Evolutionary conservation across 2,888 invertebrate species (phyloP).

Genomic region (Tinea trinotella): DNA sequence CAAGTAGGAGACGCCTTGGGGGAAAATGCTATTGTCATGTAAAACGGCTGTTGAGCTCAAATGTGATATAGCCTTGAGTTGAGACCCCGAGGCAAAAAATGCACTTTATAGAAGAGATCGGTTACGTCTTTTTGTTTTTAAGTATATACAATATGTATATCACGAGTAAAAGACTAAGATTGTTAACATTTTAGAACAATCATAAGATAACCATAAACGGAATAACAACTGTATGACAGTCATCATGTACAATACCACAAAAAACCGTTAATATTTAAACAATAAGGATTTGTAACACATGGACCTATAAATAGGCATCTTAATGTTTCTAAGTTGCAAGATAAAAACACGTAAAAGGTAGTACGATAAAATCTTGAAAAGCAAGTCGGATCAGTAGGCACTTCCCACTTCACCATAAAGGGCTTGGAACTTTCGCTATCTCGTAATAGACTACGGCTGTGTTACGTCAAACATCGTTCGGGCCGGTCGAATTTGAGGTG

Average conservation of each 20-base stretch:
- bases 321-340: too few relatives aligned
- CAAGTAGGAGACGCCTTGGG: conserved; percentile 40
- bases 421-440: conserved; percentile 34
- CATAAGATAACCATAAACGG: background rate
- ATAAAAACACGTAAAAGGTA: background rate
- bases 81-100: conserved; percentile 60
- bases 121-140: conserved; percentile 42
- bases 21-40: conserved; percentile 56
- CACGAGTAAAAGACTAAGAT: background rate
- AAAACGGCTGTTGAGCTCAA: conserved; percentile 49
- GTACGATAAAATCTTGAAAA: background rate
- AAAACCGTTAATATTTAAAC: background rate
- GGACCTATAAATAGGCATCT: background rate
- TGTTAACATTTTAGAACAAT: background rate
- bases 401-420: conserved; percentile 22
- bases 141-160: too few relatives aligned
- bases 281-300: too few relatives aligned
- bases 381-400: background rate
- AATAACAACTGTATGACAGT: background rate
- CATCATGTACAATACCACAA: too few relatives aligned
- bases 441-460: conserved; percentile 19
- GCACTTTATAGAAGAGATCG: conserved; percentile 65
- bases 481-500: conserved; percentile 47
- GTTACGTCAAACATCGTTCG: conserved; percentile 20
- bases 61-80: conserved; percentile 37